Evolutionary conservation across 2,888 invertebrate species (phyloP).

Genomic region (Parelbella ahira): DNA sequence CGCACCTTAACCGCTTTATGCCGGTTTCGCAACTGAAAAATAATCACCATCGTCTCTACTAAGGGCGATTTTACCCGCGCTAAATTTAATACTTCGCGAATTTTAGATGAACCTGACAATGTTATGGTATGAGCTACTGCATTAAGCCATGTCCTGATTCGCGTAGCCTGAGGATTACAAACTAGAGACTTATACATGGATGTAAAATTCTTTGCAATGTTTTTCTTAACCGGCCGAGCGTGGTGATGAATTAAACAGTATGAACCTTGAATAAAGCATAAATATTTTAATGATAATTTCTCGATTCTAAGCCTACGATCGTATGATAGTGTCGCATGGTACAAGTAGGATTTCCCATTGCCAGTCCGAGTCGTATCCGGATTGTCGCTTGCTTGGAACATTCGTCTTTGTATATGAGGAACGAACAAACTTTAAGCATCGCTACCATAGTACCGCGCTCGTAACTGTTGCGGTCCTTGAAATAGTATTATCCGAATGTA

Average conservation of each 20-base stretch:
- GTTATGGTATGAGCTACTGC: background rate
- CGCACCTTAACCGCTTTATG: slow-evolving; percentile 35
- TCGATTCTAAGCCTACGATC: slow-evolving; percentile 9
- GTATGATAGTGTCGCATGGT: slow-evolving; percentile 3
- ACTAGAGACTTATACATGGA: too few relatives aligned
- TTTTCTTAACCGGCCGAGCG: slow-evolving; percentile 11
- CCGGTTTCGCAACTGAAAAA: slow-evolving; percentile 45
- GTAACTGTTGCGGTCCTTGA: too few relatives aligned
- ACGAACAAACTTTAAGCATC: too few relatives aligned
- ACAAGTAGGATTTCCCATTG: slow-evolving; percentile 8
- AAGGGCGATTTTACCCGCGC: slow-evolving; percentile 29
- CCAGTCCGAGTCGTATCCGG: background rate
- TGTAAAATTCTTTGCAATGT: slow-evolving; percentile 9
- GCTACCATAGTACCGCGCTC: too few relatives aligned
- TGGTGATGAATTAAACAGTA: slow-evolving; percentile 20
- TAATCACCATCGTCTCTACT: slow-evolving; percentile 31
- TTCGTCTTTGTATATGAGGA: too few relatives aligned
- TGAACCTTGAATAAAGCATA: slow-evolving; percentile 12
- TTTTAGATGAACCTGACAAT: background rate
- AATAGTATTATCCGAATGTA: slow-evolving; percentile 4
- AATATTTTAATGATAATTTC: slow-evolving; percentile 23
- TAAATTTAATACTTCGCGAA: slow-evolving; percentile 23
- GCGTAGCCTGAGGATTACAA: too few relatives aligned
- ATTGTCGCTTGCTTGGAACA: slow-evolving; percentile 13
- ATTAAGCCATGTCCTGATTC: too few relatives aligned